A percentile compares a stretch with the other conserved stretches of the same genome.
Conservation (phyloP, 2,888 invertebrate species). For the Tanytarsus gracilentus region DNA sequence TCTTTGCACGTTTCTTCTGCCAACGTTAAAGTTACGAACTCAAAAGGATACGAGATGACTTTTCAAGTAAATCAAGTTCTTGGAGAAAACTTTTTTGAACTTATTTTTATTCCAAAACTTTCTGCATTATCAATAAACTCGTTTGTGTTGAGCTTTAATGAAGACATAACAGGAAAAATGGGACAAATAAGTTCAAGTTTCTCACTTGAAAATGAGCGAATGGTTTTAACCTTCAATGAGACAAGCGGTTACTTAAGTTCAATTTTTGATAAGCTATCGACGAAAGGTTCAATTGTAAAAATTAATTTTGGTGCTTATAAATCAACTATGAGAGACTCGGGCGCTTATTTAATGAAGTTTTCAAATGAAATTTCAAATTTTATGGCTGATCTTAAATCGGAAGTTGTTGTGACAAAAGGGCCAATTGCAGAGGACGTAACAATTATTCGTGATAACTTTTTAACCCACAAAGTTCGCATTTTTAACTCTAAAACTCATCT, state of each 20-base stretch:
- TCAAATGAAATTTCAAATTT: conserved; percentile 75
- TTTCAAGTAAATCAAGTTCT: conserved; percentile 82
- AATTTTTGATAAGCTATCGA: too few species aligned
- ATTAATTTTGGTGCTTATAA: too few species aligned
- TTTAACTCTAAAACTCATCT: conserved; percentile 63
- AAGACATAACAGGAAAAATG: too few species aligned
- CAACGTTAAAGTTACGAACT: conserved; percentile 63
- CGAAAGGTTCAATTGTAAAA: too few species aligned
- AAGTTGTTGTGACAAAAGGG: conserved; percentile 77
- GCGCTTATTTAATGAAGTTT: conserved; percentile 95
- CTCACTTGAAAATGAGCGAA: too few species aligned
- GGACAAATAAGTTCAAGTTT: too few species aligned
- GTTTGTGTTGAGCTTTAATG: too few species aligned
- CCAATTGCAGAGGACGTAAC: conserved; percentile 75
- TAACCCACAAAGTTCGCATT: conserved; percentile 69
- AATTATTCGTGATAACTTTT: conserved; percentile 67
- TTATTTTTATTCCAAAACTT: too few species aligned
- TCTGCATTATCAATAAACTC: too few species aligned
- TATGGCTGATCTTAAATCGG: conserved; percentile 59
- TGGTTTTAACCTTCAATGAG: too few species aligned
- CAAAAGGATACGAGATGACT: conserved; percentile 51
- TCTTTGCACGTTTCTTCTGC: conserved; percentile 60
- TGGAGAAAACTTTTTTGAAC: conserved; percentile 48
- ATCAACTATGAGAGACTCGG: conserved; percentile 68
- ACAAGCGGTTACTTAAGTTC: too few species aligned